Evolutionary conservation across 1,140 invertebrate species (phyloP).

Genomic region (Platyura marginata): DNA sequence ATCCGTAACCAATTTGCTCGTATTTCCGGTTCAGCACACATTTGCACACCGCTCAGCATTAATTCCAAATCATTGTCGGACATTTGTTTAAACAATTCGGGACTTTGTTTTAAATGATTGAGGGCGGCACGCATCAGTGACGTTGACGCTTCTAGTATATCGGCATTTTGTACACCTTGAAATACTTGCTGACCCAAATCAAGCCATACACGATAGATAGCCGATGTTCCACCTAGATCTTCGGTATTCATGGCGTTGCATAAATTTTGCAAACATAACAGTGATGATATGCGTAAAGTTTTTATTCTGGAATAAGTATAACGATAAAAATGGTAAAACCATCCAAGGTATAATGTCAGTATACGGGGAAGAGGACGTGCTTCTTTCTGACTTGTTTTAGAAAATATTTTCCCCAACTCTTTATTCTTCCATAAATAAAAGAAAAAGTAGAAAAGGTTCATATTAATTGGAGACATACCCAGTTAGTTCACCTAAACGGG

Average conservation of each 20-base stretch:
- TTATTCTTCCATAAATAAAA: too few species aligned
- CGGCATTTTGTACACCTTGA: constrained; percentile 9
- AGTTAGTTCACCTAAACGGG: too few species aligned
- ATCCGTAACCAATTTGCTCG: constrained; percentile 48
- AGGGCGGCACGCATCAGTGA: constrained; percentile 16
- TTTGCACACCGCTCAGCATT: constrained; percentile 35
- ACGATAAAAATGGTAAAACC: not conserved
- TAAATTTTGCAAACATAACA: constrained; percentile 16
- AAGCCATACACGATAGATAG: constrained; percentile 17
- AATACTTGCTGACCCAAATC: constrained; percentile 15
- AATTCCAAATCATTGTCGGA: constrained; percentile 23
- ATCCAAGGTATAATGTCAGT: not conserved
- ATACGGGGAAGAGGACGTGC: too few species aligned
- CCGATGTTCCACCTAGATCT: constrained; percentile 12
- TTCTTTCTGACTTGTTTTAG: too few species aligned
- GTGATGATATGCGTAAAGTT: constrained; percentile 11
- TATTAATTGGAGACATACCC: too few species aligned
- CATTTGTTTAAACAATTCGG: constrained; percentile 21
- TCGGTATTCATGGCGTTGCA: constrained; percentile 11
- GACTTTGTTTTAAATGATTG: constrained; percentile 11
- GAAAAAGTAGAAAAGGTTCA: too few species aligned
- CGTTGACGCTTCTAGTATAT: constrained; percentile 13
- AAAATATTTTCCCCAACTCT: too few species aligned
- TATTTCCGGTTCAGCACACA: constrained; percentile 35
- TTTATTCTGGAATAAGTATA: constrained; percentile 2